These are phyloP conservation scores for Nipponia nippon DNA, from an alignment of 2,113 vertebrate species.

Conservation along the genomic window DNA sequence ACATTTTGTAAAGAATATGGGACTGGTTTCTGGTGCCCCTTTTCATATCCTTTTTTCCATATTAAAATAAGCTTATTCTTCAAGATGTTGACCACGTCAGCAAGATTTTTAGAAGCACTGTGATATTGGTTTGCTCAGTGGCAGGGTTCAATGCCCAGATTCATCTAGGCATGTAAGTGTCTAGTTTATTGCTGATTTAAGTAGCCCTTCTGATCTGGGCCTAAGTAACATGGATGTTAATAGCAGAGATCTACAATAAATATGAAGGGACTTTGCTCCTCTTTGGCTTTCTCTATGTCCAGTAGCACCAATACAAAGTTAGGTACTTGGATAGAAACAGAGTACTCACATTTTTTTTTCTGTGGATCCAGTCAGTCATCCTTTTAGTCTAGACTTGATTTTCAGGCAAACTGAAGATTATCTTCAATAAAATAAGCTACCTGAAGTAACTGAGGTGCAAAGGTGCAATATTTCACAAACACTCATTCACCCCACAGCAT, in stretches of 20 bases:
- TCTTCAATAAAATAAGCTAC: background rate
- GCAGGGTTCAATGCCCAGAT: background rate
- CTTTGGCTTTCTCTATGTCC: background rate
- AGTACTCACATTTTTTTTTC: background rate
- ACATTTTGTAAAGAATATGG: background rate
- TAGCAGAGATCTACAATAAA: background rate
- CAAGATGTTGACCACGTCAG: background rate
- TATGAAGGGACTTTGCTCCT: background rate
- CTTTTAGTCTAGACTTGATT: background rate
- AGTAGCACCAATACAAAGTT: background rate
- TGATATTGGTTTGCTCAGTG: background rate
- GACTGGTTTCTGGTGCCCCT: background rate
- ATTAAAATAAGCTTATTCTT: background rate
- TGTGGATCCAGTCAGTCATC: background rate
- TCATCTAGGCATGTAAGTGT: background rate
- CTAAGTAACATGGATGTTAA: background rate
- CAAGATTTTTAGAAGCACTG: background rate
- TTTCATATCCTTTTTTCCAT: background rate
- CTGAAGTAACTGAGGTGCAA: background rate
- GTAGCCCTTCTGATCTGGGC: background rate
- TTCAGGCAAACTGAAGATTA: background rate
- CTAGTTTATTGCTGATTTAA: background rate
- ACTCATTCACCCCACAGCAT: fast-evolving
- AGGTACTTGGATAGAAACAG: background rate
- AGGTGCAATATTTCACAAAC: background rate